phyloP scores from a whole-genome alignment of 2,797 vertebrate species.

The Enoplosus armatus region DNA sequence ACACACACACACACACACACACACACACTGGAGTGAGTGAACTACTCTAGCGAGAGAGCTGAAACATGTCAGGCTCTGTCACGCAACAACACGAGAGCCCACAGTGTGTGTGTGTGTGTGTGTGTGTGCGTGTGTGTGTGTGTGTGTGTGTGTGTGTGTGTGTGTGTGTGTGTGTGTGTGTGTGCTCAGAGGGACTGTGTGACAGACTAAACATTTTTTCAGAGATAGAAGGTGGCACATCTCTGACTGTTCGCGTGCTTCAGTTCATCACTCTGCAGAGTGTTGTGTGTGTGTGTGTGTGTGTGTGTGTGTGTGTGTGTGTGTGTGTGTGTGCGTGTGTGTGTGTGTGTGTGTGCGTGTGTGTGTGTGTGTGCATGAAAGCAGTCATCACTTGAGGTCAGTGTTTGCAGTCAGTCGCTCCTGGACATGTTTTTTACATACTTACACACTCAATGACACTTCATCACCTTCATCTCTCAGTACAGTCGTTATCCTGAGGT shows the following conservation, averaged over 20 bases:
- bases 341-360: constrained; percentile 24
- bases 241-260: constrained; percentile 40
- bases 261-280: constrained; percentile 13
- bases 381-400: constrained; percentile 21
- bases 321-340: constrained; percentile 9
- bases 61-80: constrained; percentile 61
- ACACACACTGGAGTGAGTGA: constrained; percentile 42
- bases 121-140: neutral
- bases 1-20: constrained; percentile 18
- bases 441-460: neutral
- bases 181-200: constrained; percentile 23
- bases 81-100: constrained; percentile 56
- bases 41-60: constrained; percentile 56
- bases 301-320: constrained; percentile 20
- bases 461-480: constrained; percentile 1
- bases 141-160: neutral
- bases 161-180: neutral
- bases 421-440: neutral
- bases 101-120: neutral
- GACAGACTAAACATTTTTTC: constrained; percentile 35
- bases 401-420: constrained; percentile 26
- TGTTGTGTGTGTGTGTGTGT: neutral
- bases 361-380: constrained; percentile 6
- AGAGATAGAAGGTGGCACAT: constrained; percentile 38
- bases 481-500: neutral